Percentiles rank a stretch among this genome's conserved stretches.
phyloP scores from a whole-genome alignment of 2,797 vertebrate genomes.

The Neoniphon sammara region DNA sequence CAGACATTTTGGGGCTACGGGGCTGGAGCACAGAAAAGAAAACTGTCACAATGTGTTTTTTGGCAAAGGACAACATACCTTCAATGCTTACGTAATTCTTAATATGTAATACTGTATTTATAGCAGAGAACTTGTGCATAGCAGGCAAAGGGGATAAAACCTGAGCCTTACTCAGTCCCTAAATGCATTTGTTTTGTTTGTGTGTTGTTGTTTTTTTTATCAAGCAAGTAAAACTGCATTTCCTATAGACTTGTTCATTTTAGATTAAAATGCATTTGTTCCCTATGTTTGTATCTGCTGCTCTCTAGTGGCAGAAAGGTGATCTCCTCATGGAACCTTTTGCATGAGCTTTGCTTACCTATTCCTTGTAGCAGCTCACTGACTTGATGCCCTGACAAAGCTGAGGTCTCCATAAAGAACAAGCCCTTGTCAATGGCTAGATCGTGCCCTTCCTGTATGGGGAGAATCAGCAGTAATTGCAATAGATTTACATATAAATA shows the following conservation, averaged over 20 bases:
- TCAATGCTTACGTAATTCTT: no score
- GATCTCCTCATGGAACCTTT: background rate
- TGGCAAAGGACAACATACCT: no score
- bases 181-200: no score
- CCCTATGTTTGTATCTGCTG: constrained; percentile 34
- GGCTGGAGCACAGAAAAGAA: background rate
- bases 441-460: constrained; percentile 80
- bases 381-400: constrained; percentile 79
- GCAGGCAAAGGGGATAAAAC: no score
- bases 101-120: no score
- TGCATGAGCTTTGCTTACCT: constrained; percentile 66
- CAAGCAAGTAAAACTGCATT: background rate
- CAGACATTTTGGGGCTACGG: background rate
- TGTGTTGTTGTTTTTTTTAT: background rate
- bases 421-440: constrained; percentile 78
- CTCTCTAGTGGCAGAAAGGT: constrained; percentile 45
- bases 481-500: background rate
- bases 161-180: background rate
- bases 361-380: constrained; percentile 71
- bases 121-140: no score
- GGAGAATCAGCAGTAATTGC: background rate
- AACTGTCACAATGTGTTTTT: background rate
- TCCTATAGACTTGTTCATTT: background rate
- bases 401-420: constrained; percentile 84
- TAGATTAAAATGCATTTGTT: background rate